Evolutionary conservation across 53 echinoderm and acorn worm genomes (phyloP), one percentile per base, ranked within the genome.

Genomic region (Astropecten irregularis): DNA sequence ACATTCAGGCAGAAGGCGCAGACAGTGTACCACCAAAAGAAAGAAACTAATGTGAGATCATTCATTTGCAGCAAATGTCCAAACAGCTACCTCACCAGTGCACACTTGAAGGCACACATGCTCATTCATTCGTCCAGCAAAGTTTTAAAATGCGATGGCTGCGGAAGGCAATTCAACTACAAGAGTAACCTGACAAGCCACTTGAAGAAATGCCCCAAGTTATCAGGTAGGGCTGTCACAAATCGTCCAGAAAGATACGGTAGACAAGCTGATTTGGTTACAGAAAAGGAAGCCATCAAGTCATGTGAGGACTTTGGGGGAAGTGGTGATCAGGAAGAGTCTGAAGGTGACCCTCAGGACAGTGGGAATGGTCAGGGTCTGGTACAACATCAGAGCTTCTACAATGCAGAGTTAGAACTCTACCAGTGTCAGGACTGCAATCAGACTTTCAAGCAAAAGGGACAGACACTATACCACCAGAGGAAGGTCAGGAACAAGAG

Each of bases 1-100:
- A 74, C 74, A 9, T 74, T 74, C 36, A 74, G 36, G 74, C 74
- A 74, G 74, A 74, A 74, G 16, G 74, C 56, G 6, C 74, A 74
- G 36, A 57, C 58, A 1, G 38, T 74, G 21, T 55, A 55, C 74
- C 74, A 57, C 58, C 74, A 57, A 27, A 74, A 37, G 33, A 74
- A 74, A 53, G 74, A 56, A 16, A 39, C 56, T 26, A 74, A 55
- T 28, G 34, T 34, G 56, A 37, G 74, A 57, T 19, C 56, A 21
- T 74, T 55, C 33, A 25, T 38, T 9, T 74, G 74, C 74, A 74
- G 22, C 26, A 26, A 74, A 25, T 74, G 74, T 51, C 16, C 74
- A 9, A 74, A 74, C 14, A 56, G 37, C 58, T 74, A 74, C 30
- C 39, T 74, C 55, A 74, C 74, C 22, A 74, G 74, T 55, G 74